phyloP scores from a whole-genome alignment of 2,888 invertebrate genomes.

The Cryptocephalus primarius region DNA sequence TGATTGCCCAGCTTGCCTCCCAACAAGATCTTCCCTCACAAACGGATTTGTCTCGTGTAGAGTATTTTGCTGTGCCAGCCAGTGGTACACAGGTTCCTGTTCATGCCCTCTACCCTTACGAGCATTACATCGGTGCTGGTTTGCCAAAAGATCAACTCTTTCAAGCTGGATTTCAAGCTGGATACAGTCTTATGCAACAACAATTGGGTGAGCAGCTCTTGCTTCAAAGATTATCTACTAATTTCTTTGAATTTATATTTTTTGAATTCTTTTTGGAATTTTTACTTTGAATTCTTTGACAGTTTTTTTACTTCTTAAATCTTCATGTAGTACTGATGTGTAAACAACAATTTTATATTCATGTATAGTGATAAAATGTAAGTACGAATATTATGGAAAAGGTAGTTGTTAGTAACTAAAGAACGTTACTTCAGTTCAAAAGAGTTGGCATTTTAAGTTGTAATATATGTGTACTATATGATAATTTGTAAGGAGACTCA shows the following conservation, averaged over 20 bases:
- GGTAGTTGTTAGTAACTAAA: too few relatives aligned
- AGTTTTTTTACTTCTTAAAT: too few relatives aligned
- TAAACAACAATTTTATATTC: too few relatives aligned
- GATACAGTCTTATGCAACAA: slow-evolving; percentile 34
- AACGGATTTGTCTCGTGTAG: slow-evolving; percentile 35
- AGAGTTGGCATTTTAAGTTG: too few relatives aligned
- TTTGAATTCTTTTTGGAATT: background rate
- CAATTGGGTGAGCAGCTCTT: slow-evolving; percentile 24
- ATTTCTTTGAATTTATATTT: background rate
- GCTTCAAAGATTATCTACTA: slow-evolving; percentile 1
- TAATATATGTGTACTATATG: too few relatives aligned
- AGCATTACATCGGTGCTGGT: slow-evolving; percentile 38
- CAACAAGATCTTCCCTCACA: slow-evolving; percentile 27
- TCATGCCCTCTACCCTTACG: slow-evolving; percentile 34
- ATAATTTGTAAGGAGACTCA: too few relatives aligned
- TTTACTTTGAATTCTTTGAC: background rate
- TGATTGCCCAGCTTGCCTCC: slow-evolving; percentile 34
- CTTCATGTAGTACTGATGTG: too few relatives aligned
- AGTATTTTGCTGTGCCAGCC: slow-evolving; percentile 39
- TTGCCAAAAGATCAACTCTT: slow-evolving; percentile 30
- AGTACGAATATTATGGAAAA: too few relatives aligned
- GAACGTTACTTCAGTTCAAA: too few relatives aligned
- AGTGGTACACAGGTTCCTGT: slow-evolving; percentile 30
- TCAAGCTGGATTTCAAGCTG: slow-evolving; percentile 37
- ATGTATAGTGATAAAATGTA: too few relatives aligned